Conservation (phyloP, 2,113 vertebrate species). For the Gymnocephalus cernua region DNA sequence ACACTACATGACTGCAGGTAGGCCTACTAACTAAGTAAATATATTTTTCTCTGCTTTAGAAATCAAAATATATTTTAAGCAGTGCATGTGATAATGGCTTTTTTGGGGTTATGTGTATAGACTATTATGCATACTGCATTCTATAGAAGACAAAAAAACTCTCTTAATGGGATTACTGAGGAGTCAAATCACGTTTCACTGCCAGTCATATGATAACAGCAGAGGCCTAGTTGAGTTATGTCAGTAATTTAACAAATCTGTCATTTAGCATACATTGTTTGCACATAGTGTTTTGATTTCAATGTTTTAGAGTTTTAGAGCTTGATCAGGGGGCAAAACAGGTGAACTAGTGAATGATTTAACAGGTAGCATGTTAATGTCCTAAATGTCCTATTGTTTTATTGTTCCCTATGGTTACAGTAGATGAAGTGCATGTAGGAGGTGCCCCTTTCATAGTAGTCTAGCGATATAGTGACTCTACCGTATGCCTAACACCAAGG, state of each 20-base stretch:
- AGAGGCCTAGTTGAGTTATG: not conserved
- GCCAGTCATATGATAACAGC: slow-evolving; percentile 25
- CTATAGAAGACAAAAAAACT: not conserved
- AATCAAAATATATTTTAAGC: not conserved
- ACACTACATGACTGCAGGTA: not conserved
- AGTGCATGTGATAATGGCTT: not conserved
- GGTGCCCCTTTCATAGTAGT: not conserved
- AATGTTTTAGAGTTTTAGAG: not conserved
- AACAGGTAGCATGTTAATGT: not conserved
- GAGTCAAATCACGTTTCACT: not conserved
- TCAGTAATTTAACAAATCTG: not conserved
- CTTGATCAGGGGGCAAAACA: not conserved
- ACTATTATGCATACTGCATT: not conserved
- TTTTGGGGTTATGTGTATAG: not conserved
- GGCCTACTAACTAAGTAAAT: too few relatives aligned
- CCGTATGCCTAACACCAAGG: not conserved
- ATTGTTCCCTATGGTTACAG: not conserved
- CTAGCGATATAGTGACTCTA: not conserved
- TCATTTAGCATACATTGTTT: not conserved
- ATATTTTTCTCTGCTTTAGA: not conserved
- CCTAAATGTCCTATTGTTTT: not conserved
- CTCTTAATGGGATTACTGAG: not conserved
- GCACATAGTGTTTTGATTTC: not conserved
- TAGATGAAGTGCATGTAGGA: not conserved
- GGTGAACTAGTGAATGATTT: not conserved